Percentiles rank a stretch among this genome's conserved stretches.
phyloP scores from a whole-genome alignment of 2,888 invertebrate species.

The Drosophila pegasa region DNA sequence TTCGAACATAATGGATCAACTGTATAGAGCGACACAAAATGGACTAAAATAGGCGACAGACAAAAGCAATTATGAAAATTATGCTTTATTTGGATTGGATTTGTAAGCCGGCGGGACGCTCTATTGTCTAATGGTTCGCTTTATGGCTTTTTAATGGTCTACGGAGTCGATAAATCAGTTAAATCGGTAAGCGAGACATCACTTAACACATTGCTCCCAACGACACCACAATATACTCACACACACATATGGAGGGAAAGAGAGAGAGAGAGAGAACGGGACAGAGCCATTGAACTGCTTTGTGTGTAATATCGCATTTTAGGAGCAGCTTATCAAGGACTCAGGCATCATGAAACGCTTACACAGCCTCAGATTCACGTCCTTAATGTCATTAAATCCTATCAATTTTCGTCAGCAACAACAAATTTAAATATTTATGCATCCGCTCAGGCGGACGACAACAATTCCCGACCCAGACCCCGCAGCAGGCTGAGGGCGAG shows the following conservation, averaged over 20 bases:
- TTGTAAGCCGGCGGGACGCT: conserved; percentile 10
- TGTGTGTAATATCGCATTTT: conserved; percentile 55
- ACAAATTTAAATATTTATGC: conserved; percentile 74
- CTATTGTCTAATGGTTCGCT: conserved; percentile 44
- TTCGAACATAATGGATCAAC: neutral
- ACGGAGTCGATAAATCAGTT: conserved; percentile 63
- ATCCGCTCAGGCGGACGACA: conserved; percentile 57
- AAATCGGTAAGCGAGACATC: conserved; percentile 50
- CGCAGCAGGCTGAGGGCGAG: neutral
- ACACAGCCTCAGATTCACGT: conserved; percentile 27
- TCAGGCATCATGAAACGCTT: conserved; percentile 29
- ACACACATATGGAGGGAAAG: conserved; percentile 10
- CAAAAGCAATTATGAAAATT: conserved; percentile 47
- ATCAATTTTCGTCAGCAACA: conserved; percentile 73
- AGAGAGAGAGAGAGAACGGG: neutral
- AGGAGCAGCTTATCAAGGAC: conserved; percentile 58
- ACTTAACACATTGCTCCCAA: conserved; percentile 58
- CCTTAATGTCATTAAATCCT: conserved; percentile 77
- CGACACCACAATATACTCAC: neutral
- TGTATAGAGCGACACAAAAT: too few species aligned
- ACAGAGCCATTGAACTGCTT: conserved; percentile 22
- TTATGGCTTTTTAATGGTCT: conserved; percentile 68
- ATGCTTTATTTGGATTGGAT: conserved; percentile 27
- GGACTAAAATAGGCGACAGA: neutral
- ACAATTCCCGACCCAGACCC: conserved; percentile 20